Percentiles rank a stretch among this genome's conserved stretches.
Evolutionary conservation across 2,113 vertebrate species (phyloP).

Genomic region (Papio anubis): DNA sequence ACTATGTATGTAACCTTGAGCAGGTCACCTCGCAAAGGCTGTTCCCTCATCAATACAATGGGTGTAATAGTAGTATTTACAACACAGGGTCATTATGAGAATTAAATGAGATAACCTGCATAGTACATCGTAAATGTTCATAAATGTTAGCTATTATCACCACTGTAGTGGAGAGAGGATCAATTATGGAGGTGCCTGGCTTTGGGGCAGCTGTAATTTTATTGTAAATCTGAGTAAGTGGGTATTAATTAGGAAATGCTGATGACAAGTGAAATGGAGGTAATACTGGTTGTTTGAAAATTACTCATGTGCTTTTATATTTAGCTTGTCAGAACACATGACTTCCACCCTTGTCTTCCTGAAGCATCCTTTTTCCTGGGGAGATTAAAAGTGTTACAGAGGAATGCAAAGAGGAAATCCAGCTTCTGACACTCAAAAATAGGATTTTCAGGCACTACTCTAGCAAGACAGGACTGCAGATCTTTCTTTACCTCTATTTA

Average conservation of each 20-base stretch:
- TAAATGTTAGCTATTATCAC: background rate
- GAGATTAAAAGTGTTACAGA: conserved; percentile 28
- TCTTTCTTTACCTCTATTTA: background rate
- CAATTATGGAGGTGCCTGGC: background rate
- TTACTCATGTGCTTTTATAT: conserved; percentile 33
- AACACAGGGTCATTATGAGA: background rate
- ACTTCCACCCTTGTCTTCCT: background rate
- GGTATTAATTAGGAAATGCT: background rate
- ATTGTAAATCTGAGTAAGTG: background rate
- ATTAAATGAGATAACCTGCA: background rate
- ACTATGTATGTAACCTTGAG: background rate
- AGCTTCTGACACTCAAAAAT: conserved; percentile 2
- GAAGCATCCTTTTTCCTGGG: background rate
- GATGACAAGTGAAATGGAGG: background rate
- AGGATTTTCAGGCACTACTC: background rate
- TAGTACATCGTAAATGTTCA: background rate
- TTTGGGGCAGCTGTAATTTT: background rate
- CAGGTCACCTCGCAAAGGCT: background rate
- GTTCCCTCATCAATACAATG: background rate
- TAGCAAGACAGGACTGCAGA: background rate
- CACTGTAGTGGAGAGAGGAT: background rate
- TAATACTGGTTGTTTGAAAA: background rate
- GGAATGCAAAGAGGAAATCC: background rate
- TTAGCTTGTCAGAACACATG: conserved; percentile 24
- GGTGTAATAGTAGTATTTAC: background rate